Base-by-base conservation (phyloP, 2,888 invertebrate species). In the Mycalesis mineus region DNA sequence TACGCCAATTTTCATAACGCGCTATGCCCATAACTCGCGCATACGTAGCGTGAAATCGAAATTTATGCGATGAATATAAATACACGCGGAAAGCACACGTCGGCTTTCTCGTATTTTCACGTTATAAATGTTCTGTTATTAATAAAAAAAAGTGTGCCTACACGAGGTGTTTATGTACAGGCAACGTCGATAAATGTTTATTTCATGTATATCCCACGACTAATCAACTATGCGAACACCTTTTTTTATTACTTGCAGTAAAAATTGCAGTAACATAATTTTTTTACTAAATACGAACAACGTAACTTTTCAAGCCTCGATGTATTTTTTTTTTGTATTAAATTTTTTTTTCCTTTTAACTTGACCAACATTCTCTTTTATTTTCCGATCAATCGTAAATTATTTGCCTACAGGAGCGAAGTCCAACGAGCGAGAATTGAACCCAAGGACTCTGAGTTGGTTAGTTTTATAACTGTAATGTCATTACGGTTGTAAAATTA, bases 91-190 rank as follows among this genome's bases (percentile, higher is more conserved):
- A 62, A 62, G 62, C 60, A 60, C 62, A 62, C 62, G 62, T 62
- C 57, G 62, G 62, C 60, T 57, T 60, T 62, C 62, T 60, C 60
- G 60, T 62, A 62, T 62, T 62, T 60, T 62, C 62, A 57, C 60
- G 49, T 62, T 57, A 62, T 55, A 60, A 62, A 57, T 60, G 57
- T 60, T 60, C 65, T 68, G 71, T 65, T 66, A 68, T 75, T 69
- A 56, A 61, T 53, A 40, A 15, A 49, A 55, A 49, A 49, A 40
- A 40, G 40, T 14, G 47, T 15, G 33, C 47, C 47, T 48, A 48
- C 33, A 48, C 14, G 33, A 11, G n/a, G 39, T 39, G 8, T 22
- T 49, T 49, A 47, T 15, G 47, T 11, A 33, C 14, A 47, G 9
- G 9, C 31, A 33, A 45, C 45, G 1, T 13, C 29, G n/a, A n/a